Conservation (phyloP, 2,888 invertebrate genomes). For the Eristalinus sepulchralis region DNA sequence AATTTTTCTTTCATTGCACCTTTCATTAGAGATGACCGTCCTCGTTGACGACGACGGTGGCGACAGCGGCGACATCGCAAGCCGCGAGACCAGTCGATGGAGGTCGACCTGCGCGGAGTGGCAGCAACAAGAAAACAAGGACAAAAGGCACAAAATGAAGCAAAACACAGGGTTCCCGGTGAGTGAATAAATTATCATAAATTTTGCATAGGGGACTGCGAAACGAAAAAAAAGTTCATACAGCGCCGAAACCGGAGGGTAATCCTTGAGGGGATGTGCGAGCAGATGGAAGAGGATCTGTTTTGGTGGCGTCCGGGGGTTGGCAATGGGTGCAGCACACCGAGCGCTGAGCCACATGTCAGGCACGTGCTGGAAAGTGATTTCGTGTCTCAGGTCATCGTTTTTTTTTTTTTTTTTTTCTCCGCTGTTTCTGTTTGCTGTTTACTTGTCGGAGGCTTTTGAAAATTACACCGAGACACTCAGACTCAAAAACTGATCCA, state of each 20-base stretch:
- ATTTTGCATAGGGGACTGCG: conserved; percentile 67
- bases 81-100: background rate
- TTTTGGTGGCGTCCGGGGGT: background rate
- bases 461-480: too few relatives aligned
- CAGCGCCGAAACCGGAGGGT: conserved; percentile 50
- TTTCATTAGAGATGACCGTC: conserved; percentile 70
- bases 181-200: conserved; percentile 71
- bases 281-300: conserved; percentile 42
- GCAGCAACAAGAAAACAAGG: background rate
- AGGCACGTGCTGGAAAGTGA: conserved; percentile 59
- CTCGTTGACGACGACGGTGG: conserved; percentile 27
- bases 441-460: too few relatives aligned
- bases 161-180: conserved; percentile 56
- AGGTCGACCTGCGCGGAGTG: background rate
- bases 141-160: background rate
- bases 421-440: background rate
- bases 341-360: conserved; percentile 51
- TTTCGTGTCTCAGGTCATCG: conserved; percentile 12
- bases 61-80: background rate
- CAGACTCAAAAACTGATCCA: too few relatives aligned
- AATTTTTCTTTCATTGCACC: conserved; percentile 72
- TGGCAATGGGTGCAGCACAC: conserved; percentile 11
- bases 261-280: conserved; percentile 44
- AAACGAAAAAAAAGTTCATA: conserved; percentile 5
- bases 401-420: background rate